Evolutionary conservation across 2,113 vertebrate genomes (phyloP), one percentile per base, ranked within the genome.

Genomic region (Syngnathoides biaculeatus): DNA sequence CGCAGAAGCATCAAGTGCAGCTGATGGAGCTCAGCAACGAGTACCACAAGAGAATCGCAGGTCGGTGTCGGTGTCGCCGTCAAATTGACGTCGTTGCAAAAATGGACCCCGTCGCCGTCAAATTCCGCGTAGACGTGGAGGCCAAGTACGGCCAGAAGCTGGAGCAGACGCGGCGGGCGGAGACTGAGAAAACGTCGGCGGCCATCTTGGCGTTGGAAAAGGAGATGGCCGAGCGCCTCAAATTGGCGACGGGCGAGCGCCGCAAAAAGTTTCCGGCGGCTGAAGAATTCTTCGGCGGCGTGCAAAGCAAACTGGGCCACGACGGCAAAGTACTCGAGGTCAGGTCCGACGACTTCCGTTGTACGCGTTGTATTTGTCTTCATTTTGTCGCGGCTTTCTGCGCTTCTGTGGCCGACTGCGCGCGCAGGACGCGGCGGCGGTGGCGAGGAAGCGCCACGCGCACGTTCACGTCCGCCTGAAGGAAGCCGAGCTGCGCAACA

Each of bases 1-100:
- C 14, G 73, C 93, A 99, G 97, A 96, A 94, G 87, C 94, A 96
- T 0, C 84, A 94, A 12, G 92, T 95, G 85, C 93, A 95, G 80
- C 81, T 94, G 57, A 92, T 94, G 27, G 90, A 68, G 68, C 83
- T 94, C 53, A 85, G 86, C 40, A 93, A 79, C 0, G 69, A 92
- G 75, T 95, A 95, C 0, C 91, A 95, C 70, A 85, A 84, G 68
- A 93, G 92, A 86, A 74, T 92, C 62, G 87, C 87, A 94, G 96
- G 97, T 98, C 59, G 87, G 81, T 13, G 3, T 13, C 17, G 12
- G n/a, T 14, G 12, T 26, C 5, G 14, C 12, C 55, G 26, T 22
- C 20, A 26, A 56, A 56, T n/a, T n/a, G n/a, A n/a, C n/a, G n/a
- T n/a, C n/a, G 30, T 35, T 35, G 30, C 6, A 35, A 35, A 35